Conservation (phyloP, 2,888 invertebrate species). For the Zelleria hepariella region DNA sequence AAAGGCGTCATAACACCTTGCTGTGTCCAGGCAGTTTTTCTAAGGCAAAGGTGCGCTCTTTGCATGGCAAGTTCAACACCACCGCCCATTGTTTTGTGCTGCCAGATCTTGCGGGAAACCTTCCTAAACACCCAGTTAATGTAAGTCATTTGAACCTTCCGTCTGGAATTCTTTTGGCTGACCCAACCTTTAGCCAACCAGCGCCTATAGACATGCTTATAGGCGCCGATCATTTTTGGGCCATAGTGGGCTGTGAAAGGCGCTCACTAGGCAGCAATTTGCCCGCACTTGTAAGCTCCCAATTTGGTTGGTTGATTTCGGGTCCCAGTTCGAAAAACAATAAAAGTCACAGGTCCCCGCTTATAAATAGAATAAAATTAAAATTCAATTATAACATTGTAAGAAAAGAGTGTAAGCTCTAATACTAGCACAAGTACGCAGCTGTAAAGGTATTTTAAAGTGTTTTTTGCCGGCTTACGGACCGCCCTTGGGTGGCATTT, state of each 20-base stretch:
- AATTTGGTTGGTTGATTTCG: conserved; percentile 14
- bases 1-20: conserved; percentile 6
- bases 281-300: conserved; percentile 10
- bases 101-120: conserved; percentile 7
- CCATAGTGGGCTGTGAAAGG: not conserved
- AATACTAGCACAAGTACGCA: too few relatives aligned
- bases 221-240: not conserved
- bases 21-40: conserved; percentile 13
- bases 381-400: too few relatives aligned
- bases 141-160: conserved; percentile 5
- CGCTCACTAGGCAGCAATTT: conserved; percentile 13
- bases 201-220: conserved; percentile 9
- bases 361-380: too few relatives aligned
- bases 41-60: conserved; percentile 11
- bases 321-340: too few relatives aligned
- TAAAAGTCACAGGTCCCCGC: too few relatives aligned
- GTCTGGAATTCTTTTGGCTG: conserved; percentile 9
- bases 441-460: too few relatives aligned
- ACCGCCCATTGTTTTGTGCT: conserved; percentile 13
- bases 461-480: too few relatives aligned
- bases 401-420: too few relatives aligned
- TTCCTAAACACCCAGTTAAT: conserved; percentile 5
- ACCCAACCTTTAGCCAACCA: conserved; percentile 8
- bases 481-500: too few relatives aligned
- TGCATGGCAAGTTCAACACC: conserved; percentile 9